phyloP scores from a whole-genome alignment of 2,113 vertebrate species.

The Tretioscincus oriximinensis region DNA sequence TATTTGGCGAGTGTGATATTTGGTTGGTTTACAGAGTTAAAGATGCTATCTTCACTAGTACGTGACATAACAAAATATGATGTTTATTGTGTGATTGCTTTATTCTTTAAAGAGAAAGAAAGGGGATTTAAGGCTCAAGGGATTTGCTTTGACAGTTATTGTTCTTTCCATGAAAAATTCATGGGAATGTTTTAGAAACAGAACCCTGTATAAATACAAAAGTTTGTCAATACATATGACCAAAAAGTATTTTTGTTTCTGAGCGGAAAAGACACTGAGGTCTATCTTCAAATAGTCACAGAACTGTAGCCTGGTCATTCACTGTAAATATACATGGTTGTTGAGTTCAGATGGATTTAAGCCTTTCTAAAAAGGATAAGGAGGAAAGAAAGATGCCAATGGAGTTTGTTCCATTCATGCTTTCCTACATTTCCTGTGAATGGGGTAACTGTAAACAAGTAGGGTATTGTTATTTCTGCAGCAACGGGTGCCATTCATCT shows the following conservation, averaged over 20 bases:
- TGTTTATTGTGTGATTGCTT: background rate
- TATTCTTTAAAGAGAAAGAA: background rate
- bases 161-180: background rate
- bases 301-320: background rate
- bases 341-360: background rate
- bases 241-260: background rate
- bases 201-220: background rate
- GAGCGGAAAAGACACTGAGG: background rate
- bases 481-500: background rate
- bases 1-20: background rate
- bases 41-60: background rate
- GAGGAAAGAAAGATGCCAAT: background rate
- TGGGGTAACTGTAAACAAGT: background rate
- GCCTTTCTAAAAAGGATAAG: background rate
- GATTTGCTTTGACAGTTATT: background rate
- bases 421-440: background rate
- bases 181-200: background rate
- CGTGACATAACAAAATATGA: background rate
- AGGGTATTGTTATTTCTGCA: constrained; percentile 21
- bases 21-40: background rate
- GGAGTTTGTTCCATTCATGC: background rate
- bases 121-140: too few species aligned
- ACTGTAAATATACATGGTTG: background rate
- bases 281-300: background rate
- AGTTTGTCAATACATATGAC: background rate